Evolutionary conservation across 2,888 invertebrate genomes (phyloP).

Genomic region (Cosmorhoe ocellata): DNA sequence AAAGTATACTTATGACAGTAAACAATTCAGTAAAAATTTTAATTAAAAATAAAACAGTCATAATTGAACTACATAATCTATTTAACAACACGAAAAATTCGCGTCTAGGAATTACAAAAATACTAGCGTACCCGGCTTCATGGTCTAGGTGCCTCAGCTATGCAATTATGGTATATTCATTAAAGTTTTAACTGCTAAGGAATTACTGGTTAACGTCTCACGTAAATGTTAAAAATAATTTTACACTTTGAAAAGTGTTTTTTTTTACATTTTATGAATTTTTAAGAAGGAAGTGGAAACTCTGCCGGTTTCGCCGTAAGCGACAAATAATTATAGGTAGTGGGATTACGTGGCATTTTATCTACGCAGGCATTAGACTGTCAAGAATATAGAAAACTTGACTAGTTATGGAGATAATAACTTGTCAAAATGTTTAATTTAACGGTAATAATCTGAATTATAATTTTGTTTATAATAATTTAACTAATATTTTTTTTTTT

Average conservation of each 20-base stretch:
- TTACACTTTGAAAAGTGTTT: constrained; percentile 33
- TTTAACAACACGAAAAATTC: constrained; percentile 33
- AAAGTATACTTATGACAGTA: too few species aligned
- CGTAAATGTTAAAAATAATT: constrained; percentile 50
- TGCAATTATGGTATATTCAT: constrained; percentile 56
- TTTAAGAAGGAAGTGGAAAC: constrained; percentile 12
- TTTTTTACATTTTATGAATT: constrained; percentile 20
- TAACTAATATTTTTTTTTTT: too few species aligned
- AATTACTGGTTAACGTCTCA: constrained; percentile 42
- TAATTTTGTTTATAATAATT: too few species aligned
- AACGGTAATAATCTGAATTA: too few species aligned
- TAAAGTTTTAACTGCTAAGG: constrained; percentile 51
- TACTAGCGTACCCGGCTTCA: constrained; percentile 48
- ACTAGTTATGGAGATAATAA: background rate
- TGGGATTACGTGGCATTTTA: constrained; percentile 8
- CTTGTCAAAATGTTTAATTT: background rate
- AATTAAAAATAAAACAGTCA: constrained; percentile 26
- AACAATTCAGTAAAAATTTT: constrained; percentile 12
- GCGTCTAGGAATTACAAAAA: constrained; percentile 28
- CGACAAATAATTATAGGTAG: constrained; percentile 30
- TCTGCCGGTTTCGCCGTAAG: constrained; percentile 20
- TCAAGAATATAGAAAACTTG: constrained; percentile 4
- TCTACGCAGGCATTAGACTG: constrained; percentile 3
- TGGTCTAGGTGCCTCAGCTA: constrained; percentile 53
- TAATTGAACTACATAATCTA: constrained; percentile 14